Evolutionary conservation across 1,140 invertebrate genomes (phyloP), one percentile per base, ranked within the genome.

Genomic region (Acromyrmex heyeri): DNA sequence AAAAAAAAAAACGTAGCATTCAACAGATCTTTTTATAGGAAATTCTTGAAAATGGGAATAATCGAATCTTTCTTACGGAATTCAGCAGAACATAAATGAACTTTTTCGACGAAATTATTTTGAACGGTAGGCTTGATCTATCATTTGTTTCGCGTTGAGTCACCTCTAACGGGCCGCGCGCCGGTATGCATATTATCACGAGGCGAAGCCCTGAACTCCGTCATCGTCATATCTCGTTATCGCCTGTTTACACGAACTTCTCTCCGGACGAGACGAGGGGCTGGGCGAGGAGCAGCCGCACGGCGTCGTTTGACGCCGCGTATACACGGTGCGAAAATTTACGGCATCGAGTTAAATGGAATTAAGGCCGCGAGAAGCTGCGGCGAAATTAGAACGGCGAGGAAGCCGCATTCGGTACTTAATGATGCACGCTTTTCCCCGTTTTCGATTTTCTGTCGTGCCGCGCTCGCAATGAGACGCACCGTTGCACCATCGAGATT

Each of bases 331-430:
- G 79, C 30, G 89, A 85, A 85, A 87, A 87, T 87, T 90, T 89
- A 85, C 82, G 34, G 87, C 75, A 53, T 57, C 75, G 55, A 64
- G 55, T 87, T 89, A 73, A 79, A 50, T 48, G 50, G 44, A 82
- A 85, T 87, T 90, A 87, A 90, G 69, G 73, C 62, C 55, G 30
- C 57, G 79, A 48, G 38, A 27, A 79, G 79, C 85, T 85, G 53
- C 48, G 44, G 67, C 73, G 88, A 88, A 90, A 90, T 90, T 90
- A 86, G 86, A 88, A 82, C 86, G 44, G n/a, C 78, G 57, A 59
- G 79, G 57, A 59, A 75, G 18, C 48, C 61, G n/a, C 73, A 10
- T 70, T 38, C 61, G 38, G 48, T 57, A 44, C 21, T 67, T 64
- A 50, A 78, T 82, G 57, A 30, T 44, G n/a, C 73, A 62, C 62